Conservation (phyloP, 2,888 invertebrate species). For the Heteropelma amictum region DNA sequence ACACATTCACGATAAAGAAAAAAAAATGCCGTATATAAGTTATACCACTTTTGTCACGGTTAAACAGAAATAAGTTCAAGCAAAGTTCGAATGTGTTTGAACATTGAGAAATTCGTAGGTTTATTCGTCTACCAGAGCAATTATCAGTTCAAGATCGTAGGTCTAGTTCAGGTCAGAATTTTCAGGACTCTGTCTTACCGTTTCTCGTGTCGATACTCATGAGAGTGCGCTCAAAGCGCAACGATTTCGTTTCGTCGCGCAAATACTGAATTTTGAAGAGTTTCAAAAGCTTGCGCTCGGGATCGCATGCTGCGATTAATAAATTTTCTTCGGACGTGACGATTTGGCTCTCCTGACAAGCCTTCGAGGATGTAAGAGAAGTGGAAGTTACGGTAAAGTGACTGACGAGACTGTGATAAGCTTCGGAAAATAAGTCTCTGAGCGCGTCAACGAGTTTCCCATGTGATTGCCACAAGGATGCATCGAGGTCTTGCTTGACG, state of each 20-base stretch:
- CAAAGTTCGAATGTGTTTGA: too few relatives aligned
- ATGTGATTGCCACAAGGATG: constrained; percentile 91
- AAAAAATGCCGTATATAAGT: too few relatives aligned
- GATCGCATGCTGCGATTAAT: constrained; percentile 67
- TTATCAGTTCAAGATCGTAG: too few relatives aligned
- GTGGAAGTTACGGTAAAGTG: constrained; percentile 79
- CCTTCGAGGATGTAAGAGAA: constrained; percentile 59
- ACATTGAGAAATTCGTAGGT: too few relatives aligned
- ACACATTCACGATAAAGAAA: too few relatives aligned
- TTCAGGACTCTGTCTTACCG: constrained; percentile 61
- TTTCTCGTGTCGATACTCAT: constrained; percentile 69
- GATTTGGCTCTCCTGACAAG: constrained; percentile 66
- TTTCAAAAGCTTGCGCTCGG: constrained; percentile 66
- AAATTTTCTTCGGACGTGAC: constrained; percentile 67
- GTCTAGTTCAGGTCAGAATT: neutral
- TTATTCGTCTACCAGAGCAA: too few relatives aligned
- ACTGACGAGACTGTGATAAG: constrained; percentile 82
- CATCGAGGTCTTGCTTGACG: constrained; percentile 86
- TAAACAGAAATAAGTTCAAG: too few relatives aligned
- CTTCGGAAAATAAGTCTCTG: constrained; percentile 84
- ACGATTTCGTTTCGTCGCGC: constrained; percentile 51
- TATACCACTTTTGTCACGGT: too few relatives aligned
- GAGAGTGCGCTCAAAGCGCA: constrained; percentile 61
- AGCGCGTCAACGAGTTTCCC: constrained; percentile 84
- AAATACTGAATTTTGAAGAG: constrained; percentile 68